These are phyloP conservation scores for Aphrocallistes beatrix DNA, from an alignment of 37 sponge, comb jelly and placozoan genomes.

Conservation along the genomic window DNA sequence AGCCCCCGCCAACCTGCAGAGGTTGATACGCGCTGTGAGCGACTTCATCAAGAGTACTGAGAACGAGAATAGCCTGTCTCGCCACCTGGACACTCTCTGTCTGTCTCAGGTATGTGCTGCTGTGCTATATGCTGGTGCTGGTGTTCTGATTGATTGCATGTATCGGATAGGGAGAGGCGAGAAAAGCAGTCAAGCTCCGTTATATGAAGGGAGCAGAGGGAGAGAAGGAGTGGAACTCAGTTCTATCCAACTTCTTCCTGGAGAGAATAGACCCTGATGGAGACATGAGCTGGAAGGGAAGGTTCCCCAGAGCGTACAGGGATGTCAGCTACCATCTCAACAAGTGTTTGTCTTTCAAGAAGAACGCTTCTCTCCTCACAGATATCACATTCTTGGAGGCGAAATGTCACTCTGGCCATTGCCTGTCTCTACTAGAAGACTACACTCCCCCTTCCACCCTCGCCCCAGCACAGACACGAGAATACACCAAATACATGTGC, in stretches of 20 bases:
- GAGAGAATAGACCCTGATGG: constrained; percentile 47
- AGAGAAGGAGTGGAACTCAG: constrained; percentile 44
- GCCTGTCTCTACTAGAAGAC: constrained; percentile 62
- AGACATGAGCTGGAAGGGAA: constrained; percentile 52
- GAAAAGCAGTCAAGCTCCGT: constrained; percentile 45
- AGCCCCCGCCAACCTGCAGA: constrained; percentile 20
- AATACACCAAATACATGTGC: constrained; percentile 37
- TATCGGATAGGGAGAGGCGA: not conserved
- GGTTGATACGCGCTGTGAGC: not conserved
- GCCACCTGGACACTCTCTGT: not conserved
- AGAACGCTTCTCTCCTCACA: constrained; percentile 44
- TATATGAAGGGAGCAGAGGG: constrained; percentile 61
- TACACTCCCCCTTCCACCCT: constrained; percentile 41
- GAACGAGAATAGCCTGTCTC: not conserved
- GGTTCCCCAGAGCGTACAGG: constrained; percentile 52
- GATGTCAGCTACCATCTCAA: constrained; percentile 74
- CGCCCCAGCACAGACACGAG: constrained; percentile 31
- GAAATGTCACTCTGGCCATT: constrained; percentile 63
- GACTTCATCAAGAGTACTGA: not conserved
- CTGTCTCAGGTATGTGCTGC: not conserved
- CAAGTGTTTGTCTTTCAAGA: constrained; percentile 46
- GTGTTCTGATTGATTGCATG: not conserved
- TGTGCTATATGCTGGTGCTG: not conserved
- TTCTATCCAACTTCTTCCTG: constrained; percentile 47
- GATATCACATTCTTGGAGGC: constrained; percentile 54